A percentile compares a stretch with the other conserved stretches of the same genome.
Conservation (phyloP, 37 sponge, comb jelly and placozoan genomes). For the Beroe ovata region DNA sequence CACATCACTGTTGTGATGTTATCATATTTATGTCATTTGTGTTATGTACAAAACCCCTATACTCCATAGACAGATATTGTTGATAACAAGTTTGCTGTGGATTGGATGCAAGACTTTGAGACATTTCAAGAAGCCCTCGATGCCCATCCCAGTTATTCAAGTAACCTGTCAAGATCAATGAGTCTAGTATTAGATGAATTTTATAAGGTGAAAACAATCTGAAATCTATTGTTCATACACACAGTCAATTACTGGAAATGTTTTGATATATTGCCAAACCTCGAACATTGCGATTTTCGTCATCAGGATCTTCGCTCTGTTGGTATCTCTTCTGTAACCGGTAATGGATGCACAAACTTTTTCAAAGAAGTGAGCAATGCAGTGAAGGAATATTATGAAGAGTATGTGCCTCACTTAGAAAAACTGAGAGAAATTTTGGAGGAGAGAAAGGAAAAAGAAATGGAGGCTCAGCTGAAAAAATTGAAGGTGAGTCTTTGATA, state of each 20-base stretch:
- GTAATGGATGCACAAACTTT: conserved; percentile 80
- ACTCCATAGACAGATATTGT: conserved; percentile 78
- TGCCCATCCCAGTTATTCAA: conserved; percentile 73
- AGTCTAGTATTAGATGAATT: conserved; percentile 95
- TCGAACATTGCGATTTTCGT: neutral
- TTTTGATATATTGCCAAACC: too few relatives aligned
- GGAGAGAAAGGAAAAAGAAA: conserved; percentile 33
- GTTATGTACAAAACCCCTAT: neutral
- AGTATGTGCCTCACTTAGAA: conserved; percentile 27
- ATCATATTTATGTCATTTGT: too few relatives aligned
- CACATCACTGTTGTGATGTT: too few relatives aligned
- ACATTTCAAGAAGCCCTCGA: conserved; percentile 84
- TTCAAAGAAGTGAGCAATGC: conserved; percentile 76
- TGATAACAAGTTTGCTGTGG: conserved; percentile 86
- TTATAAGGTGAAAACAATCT: conserved; percentile 82
- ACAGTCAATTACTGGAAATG: too few relatives aligned
- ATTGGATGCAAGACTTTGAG: conserved; percentile 98
- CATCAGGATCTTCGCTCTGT: conserved; percentile 70
- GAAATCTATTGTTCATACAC: too few relatives aligned
- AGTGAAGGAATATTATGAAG: conserved; percentile 76
- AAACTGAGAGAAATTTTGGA: neutral
- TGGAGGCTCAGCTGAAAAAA: conserved; percentile 63
- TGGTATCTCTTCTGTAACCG: conserved; percentile 85
- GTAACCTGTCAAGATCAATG: conserved; percentile 89
- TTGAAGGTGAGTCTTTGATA: too few relatives aligned